A percentile compares a stretch with the other conserved stretches of the same genome.
phyloP scores from a whole-genome alignment of 2,797 vertebrate species.

The Brachyrhaphis roseni region DNA sequence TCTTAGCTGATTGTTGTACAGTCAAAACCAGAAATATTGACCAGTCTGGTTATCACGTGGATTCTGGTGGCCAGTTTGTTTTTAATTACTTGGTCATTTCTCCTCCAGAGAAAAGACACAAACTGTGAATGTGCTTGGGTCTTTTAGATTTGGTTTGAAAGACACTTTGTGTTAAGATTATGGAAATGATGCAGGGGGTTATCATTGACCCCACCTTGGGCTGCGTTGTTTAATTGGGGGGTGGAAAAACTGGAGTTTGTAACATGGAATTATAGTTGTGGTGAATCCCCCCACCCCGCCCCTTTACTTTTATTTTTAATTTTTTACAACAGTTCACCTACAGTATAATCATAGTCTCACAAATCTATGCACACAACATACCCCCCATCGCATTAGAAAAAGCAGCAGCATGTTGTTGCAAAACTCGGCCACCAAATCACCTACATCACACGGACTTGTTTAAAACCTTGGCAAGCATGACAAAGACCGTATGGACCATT shows the following conservation, averaged over 20 bases:
- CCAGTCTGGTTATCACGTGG: slow-evolving; percentile 29
- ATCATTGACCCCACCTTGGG: slow-evolving; percentile 24
- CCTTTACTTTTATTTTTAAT: slow-evolving; percentile 1
- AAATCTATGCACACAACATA: slow-evolving; percentile 67
- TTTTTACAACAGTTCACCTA: slow-evolving; percentile 33
- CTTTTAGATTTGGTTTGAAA: slow-evolving; percentile 49
- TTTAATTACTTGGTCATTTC: slow-evolving; percentile 48
- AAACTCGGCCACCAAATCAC: slow-evolving; percentile 55
- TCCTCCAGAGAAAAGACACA: slow-evolving; percentile 36
- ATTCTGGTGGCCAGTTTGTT: slow-evolving; percentile 38
- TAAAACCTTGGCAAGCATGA: slow-evolving; percentile 56
- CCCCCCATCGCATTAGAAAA: slow-evolving; percentile 34
- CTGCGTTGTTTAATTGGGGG: slow-evolving; percentile 35
- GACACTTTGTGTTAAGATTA: slow-evolving; percentile 42
- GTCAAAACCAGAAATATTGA: slow-evolving; percentile 34
- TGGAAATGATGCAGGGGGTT: slow-evolving; percentile 43
- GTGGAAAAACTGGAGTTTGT: slow-evolving; percentile 24
- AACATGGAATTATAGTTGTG: slow-evolving; percentile 49
- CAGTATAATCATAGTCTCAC: slow-evolving; percentile 36
- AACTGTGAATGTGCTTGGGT: slow-evolving; percentile 69
- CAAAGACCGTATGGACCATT: slow-evolving; percentile 57
- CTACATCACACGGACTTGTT: slow-evolving; percentile 49
- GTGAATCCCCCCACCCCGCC: slow-evolving; percentile 17
- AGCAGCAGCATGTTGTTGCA: slow-evolving; percentile 47
- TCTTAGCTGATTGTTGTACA: slow-evolving; percentile 49